Conservation (phyloP, 2,113 vertebrate species). For the Cettia cetti region DNA sequence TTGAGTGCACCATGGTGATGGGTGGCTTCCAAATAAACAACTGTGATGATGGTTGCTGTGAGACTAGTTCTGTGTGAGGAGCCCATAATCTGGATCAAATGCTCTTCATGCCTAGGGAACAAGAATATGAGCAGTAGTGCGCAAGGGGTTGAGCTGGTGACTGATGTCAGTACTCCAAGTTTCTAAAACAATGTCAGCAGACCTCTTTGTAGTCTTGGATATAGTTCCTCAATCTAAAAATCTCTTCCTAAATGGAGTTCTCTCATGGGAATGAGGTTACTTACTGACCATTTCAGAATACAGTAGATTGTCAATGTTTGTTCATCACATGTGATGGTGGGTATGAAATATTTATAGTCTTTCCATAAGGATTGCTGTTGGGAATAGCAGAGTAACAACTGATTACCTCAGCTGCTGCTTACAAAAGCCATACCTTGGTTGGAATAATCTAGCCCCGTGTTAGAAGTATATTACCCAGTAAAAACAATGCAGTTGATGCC, state of each 20-base stretch:
- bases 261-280: neutral
- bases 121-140: fast-evolving
- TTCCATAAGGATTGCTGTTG: neutral
- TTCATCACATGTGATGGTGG: neutral
- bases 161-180: neutral
- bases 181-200: neutral
- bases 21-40: neutral
- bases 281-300: neutral
- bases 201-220: neutral
- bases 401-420: neutral
- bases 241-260: neutral
- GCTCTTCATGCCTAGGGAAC: neutral
- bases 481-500: neutral
- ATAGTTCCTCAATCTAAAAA: neutral
- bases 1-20: neutral
- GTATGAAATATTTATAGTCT: neutral
- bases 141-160: neutral
- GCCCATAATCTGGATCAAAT: neutral
- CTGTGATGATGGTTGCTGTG: neutral
- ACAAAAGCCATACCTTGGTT: neutral
- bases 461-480: neutral
- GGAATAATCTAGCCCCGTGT: neutral
- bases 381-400: neutral
- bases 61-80: neutral
- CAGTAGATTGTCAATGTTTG: neutral